phyloP scores from a whole-genome alignment of 1,140 invertebrate species.

The Drosophila watanabei region DNA sequence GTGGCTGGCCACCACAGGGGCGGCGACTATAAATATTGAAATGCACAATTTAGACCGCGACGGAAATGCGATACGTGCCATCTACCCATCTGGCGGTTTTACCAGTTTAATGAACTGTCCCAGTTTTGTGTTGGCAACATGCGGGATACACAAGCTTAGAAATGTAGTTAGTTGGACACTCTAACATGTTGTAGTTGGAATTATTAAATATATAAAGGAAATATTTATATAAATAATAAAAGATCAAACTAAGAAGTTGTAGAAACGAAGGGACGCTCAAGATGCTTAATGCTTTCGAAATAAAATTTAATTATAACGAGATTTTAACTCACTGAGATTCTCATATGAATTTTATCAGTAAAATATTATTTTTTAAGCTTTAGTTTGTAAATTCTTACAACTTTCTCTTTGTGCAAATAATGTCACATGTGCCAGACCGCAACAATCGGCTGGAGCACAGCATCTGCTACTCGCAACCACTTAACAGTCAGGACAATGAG shows the following conservation, averaged over 20 bases:
- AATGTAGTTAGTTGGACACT: conserved; percentile 4
- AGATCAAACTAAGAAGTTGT: not conserved
- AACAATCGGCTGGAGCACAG: conserved; percentile 13
- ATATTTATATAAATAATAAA: not conserved
- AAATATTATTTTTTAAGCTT: not conserved
- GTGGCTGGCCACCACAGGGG: conserved; percentile 7
- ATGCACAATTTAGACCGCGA: conserved; percentile 66
- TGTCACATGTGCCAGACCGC: conserved; percentile 17
- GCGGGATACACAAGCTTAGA: not conserved
- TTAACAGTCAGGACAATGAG: conserved; percentile 33
- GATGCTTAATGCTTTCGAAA: not conserved
- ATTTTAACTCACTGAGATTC: not conserved
- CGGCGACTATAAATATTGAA: conserved; percentile 79
- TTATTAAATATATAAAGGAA: not conserved
- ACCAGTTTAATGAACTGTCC: conserved; percentile 49
- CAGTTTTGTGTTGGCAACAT: conserved; percentile 12
- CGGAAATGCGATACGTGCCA: conserved; percentile 61
- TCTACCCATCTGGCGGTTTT: conserved; percentile 26
- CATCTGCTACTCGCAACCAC: conserved; percentile 8
- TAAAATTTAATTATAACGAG: not conserved
- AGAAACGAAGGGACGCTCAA: not conserved
- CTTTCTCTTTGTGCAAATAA: conserved; percentile 6
- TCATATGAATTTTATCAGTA: too few species aligned
- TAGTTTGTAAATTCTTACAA: not conserved
- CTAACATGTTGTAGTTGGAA: not conserved